Percentiles rank a stretch among this genome's conserved stretches.
phyloP scores from a whole-genome alignment of 2,888 invertebrate species.

The Plutella xylostella region DNA sequence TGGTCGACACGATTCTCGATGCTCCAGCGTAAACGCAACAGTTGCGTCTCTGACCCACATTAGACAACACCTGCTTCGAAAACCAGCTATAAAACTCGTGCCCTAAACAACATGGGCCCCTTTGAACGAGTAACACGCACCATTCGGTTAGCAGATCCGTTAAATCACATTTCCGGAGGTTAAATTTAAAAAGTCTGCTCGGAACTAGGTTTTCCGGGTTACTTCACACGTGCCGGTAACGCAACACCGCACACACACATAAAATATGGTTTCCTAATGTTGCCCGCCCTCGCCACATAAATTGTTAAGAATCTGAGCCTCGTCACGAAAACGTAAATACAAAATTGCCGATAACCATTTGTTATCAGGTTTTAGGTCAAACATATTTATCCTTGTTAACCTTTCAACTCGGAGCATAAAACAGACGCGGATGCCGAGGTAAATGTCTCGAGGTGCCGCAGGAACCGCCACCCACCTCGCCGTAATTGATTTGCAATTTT shows the following conservation, averaged over 20 bases:
- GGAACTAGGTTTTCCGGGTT: constrained; percentile 10
- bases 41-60: constrained; percentile 5
- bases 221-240: background rate
- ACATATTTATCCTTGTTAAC: constrained; percentile 6
- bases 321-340: too few relatives aligned
- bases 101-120: constrained; percentile 8
- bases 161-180: constrained; percentile 27
- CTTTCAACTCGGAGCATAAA: constrained; percentile 1
- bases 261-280: too few relatives aligned
- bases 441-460: background rate
- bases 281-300: too few relatives aligned
- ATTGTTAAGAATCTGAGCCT: too few relatives aligned
- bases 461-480: constrained; percentile 16
- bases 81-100: constrained; percentile 5
- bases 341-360: background rate
- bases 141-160: constrained; percentile 28
- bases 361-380: background rate
- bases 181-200: constrained; percentile 18
- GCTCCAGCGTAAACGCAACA: background rate
- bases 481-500: constrained; percentile 19
- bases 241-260: too few relatives aligned
- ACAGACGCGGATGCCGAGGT: background rate
- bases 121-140: constrained; percentile 19
- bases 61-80: constrained; percentile 11
- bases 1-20: background rate